Conservation (phyloP, 2,113 vertebrate genomes). For the Trachemys scripta region DNA sequence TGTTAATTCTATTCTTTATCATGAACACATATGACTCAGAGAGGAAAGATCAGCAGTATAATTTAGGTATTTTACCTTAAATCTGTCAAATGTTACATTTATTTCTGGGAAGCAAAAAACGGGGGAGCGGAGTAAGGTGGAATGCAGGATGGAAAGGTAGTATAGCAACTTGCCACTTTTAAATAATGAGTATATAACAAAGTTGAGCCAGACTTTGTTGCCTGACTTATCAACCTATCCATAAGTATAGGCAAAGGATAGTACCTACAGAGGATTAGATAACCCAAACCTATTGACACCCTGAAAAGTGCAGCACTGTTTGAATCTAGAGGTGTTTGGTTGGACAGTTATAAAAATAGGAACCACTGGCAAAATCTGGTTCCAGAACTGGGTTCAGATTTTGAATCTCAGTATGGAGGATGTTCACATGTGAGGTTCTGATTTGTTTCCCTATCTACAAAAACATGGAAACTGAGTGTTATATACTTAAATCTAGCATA, state of each 20-base stretch:
- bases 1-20: neutral
- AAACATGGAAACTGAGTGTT: neutral
- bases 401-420: neutral
- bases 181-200: neutral
- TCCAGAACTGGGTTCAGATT: neutral
- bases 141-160: neutral
- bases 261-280: neutral
- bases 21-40: neutral
- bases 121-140: rapidly evolving
- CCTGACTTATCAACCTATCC: neutral
- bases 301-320: neutral
- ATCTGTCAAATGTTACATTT: neutral
- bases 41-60: neutral
- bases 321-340: neutral
- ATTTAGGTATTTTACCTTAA: neutral
- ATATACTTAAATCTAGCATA: neutral
- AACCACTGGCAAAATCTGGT: neutral
- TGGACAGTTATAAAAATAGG: neutral
- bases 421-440: neutral
- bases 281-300: neutral
- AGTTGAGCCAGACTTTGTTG: neutral
- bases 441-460: neutral
- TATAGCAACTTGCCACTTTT: neutral
- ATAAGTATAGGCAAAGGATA: neutral
- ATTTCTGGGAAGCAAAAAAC: neutral